These are phyloP conservation scores for Aeoliscus strigatus DNA, from an alignment of 2,797 vertebrate genomes.

Conservation along the genomic window DNA sequence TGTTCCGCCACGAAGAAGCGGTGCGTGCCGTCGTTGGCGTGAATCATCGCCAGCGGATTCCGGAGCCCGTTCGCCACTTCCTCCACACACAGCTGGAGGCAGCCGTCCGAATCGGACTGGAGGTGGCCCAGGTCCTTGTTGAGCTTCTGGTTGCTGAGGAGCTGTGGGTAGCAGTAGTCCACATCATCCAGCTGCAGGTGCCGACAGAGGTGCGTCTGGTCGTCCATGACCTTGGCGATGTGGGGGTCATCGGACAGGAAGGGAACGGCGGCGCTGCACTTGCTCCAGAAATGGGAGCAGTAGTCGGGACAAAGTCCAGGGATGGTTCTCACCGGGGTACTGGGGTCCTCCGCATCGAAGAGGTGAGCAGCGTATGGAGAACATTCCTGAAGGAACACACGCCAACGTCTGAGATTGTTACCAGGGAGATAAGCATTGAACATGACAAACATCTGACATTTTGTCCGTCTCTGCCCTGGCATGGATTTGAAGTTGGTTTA, in stretches of 20 bases:
- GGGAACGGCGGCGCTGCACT: constrained; percentile 77
- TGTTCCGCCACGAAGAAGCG: constrained; percentile 93
- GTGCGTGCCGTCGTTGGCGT: constrained; percentile 88
- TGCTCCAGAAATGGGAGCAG: constrained; percentile 79
- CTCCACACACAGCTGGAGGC: constrained; percentile 87
- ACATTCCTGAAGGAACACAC: constrained; percentile 77
- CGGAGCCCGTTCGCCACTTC: constrained; percentile 87
- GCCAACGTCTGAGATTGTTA: background rate
- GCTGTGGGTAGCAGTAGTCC: constrained; percentile 90
- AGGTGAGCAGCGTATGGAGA: constrained; percentile 94
- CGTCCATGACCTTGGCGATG: constrained; percentile 66
- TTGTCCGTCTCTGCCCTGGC: too few species aligned
- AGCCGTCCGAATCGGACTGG: constrained; percentile 77
- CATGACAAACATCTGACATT: too few species aligned
- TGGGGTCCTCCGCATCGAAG: constrained; percentile 87
- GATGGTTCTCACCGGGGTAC: constrained; percentile 80
- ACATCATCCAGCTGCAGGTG: constrained; percentile 80
- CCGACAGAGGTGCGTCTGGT: constrained; percentile 75
- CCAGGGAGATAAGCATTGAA: background rate
- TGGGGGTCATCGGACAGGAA: constrained; percentile 73
- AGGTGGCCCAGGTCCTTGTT: constrained; percentile 82
- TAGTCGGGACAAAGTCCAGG: constrained; percentile 91
- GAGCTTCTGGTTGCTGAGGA: constrained; percentile 79
- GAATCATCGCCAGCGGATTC: constrained; percentile 92
- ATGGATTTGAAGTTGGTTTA: too few species aligned